phyloP scores from a whole-genome alignment of 2,113 vertebrate genomes.

The Callaeas wilsoni region DNA sequence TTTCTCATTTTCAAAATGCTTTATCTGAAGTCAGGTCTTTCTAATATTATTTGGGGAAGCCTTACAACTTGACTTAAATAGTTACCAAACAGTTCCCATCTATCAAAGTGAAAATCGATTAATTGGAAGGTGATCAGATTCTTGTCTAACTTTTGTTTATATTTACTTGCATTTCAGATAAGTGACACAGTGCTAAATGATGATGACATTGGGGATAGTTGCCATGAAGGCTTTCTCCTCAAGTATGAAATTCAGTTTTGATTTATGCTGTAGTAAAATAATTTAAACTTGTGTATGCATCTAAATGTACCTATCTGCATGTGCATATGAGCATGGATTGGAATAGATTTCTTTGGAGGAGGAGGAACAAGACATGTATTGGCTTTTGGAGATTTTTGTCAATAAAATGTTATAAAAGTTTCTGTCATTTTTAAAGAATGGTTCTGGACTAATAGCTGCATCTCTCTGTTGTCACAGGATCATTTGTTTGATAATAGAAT shows the following conservation, averaged over 20 bases:
- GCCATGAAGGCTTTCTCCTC: slow-evolving; percentile 93
- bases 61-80: not conserved
- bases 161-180: slow-evolving; percentile 76
- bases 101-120: not conserved
- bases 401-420: not conserved
- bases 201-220: slow-evolving; percentile 97
- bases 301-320: not conserved
- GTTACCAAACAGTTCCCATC: not conserved
- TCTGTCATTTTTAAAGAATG: not conserved
- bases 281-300: not conserved
- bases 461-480: not conserved
- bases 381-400: not conserved
- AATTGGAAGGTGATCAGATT: not conserved
- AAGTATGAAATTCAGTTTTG: slow-evolving; percentile 80
- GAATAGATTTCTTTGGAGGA: not conserved
- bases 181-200: slow-evolving; percentile 89
- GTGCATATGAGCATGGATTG: not conserved
- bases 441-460: not conserved
- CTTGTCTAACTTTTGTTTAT: slow-evolving; percentile 4
- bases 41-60: not conserved
- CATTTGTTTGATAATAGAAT: not conserved
- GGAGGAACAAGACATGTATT: not conserved
- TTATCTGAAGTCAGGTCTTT: not conserved
- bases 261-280: not conserved
- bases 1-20: not conserved